Base-by-base conservation (phyloP, 2,113 vertebrate species). In the Empidonax alnorum region DNA sequence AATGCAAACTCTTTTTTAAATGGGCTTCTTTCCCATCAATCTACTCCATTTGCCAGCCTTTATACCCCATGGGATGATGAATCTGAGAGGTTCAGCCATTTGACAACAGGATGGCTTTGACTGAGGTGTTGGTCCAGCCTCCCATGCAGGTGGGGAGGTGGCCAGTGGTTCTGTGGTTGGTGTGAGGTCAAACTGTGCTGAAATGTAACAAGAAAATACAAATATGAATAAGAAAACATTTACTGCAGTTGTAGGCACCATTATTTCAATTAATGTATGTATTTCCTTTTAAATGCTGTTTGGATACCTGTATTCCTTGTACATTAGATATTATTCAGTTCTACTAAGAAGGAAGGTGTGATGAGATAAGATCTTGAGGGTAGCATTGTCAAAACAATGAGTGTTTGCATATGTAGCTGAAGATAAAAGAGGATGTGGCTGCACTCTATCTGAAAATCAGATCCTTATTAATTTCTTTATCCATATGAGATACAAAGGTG, bases 301-400 rank as follows among this genome's bases (percentile, higher is more conserved):
- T 90, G 31, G 55, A 47, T 85, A 37, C 18, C 37, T 37, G 3
- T 33, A 65, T 59, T 47, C 59, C 20, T 49, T 23, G 8, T 83
- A 56, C n/a, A 49, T 50, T 92, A 63, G 39, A 49, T 35, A 30
- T 61, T 74, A 19, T 30, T 85, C 46, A 30, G 9, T 37, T 72
- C n/a, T 59, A 7, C 80, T 47, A 10, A 78, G 76, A 23, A 41
- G 63, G 44, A 80, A 63, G 0, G 1, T 7, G 35, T 58, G 30
- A 89, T 42, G 62, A 46, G 71, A 42, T 47, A 71, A 42, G 46
- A 77, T 90, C 62, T 90, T 28, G 35, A 86, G n/a, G 39, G 28
- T 35, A 37, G 61, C 52, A 71, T 88, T 95, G 74, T 74, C 82
- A 90, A 59, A 91, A 77, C 69, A 50, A 79, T 58, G 47, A 71